Evolutionary conservation across 2,797 vertebrate genomes (phyloP).

Genomic region (Poliocrania exsul): DNA sequence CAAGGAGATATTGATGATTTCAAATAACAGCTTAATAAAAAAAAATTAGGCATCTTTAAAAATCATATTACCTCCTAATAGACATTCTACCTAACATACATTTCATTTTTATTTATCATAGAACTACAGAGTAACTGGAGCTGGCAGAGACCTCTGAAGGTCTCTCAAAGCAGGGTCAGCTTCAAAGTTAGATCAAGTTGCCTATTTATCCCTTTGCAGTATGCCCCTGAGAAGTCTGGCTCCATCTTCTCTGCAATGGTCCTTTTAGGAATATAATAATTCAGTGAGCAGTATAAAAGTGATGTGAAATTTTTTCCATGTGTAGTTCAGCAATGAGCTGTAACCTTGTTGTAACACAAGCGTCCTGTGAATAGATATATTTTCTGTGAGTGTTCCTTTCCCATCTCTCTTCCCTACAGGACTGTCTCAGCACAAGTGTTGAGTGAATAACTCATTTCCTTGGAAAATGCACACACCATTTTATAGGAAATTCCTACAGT

Average conservation of each 20-base stretch:
- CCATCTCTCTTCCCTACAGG: background rate
- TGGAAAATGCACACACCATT: slow-evolving; percentile 11
- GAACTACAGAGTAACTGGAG: background rate
- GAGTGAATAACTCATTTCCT: slow-evolving; percentile 26
- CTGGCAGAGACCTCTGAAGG: background rate
- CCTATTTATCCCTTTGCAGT: background rate
- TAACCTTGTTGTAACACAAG: background rate
- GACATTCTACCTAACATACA: background rate
- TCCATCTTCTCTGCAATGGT: background rate
- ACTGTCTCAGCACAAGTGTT: background rate
- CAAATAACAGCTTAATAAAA: background rate
- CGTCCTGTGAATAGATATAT: background rate
- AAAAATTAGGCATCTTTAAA: background rate
- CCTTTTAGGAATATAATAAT: background rate
- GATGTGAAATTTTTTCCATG: background rate
- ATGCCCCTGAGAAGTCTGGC: background rate
- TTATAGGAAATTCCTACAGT: background rate
- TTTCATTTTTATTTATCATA: background rate
- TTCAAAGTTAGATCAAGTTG: background rate
- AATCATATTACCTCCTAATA: background rate
- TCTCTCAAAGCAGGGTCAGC: background rate
- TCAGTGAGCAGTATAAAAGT: background rate
- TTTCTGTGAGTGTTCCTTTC: background rate
- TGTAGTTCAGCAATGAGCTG: background rate
- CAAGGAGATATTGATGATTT: background rate